Evolutionary conservation across 2,797 vertebrate genomes (phyloP).

Genomic region (Geotrypetes seraphini): DNA sequence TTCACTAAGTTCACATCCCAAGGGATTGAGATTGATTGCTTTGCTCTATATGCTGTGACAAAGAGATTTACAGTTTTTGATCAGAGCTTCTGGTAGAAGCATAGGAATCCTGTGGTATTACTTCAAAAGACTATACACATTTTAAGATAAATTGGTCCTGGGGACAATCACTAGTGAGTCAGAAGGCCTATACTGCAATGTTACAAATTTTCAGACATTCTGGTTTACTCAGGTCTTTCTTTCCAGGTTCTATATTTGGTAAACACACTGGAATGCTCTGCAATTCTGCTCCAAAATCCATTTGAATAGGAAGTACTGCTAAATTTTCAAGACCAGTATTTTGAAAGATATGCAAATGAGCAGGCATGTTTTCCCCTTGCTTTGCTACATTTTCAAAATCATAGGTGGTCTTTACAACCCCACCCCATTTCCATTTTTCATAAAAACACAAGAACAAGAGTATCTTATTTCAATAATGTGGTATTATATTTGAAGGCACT

Average conservation of each 20-base stretch:
- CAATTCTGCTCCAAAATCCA: conserved; percentile 19
- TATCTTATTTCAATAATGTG: too few species aligned
- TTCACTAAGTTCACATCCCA: conserved; percentile 14
- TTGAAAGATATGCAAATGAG: neutral
- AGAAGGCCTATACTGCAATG: conserved; percentile 3
- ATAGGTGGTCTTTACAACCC: too few species aligned
- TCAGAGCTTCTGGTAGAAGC: conserved; percentile 28
- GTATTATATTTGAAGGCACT: too few species aligned
- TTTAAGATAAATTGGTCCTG: conserved; percentile 40
- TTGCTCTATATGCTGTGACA: conserved; percentile 39
- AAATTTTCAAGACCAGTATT: neutral
- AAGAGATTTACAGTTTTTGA: conserved; percentile 52
- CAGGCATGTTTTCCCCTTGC: too few species aligned
- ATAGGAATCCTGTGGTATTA: conserved; percentile 19
- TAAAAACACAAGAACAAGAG: too few species aligned
- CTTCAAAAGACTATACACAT: conserved; percentile 29
- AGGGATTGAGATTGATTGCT: conserved; percentile 45
- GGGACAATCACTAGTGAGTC: conserved; percentile 17
- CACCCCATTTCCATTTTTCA: too few species aligned
- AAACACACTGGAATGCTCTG: conserved; percentile 7
- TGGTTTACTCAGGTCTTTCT: conserved; percentile 1
- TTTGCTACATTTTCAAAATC: too few species aligned
- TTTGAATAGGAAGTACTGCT: neutral
- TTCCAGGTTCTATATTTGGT: conserved; percentile 4
- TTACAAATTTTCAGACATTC: conserved; percentile 23